Conservation (phyloP, 2,888 invertebrate genomes). For the Dascillus cervinus region DNA sequence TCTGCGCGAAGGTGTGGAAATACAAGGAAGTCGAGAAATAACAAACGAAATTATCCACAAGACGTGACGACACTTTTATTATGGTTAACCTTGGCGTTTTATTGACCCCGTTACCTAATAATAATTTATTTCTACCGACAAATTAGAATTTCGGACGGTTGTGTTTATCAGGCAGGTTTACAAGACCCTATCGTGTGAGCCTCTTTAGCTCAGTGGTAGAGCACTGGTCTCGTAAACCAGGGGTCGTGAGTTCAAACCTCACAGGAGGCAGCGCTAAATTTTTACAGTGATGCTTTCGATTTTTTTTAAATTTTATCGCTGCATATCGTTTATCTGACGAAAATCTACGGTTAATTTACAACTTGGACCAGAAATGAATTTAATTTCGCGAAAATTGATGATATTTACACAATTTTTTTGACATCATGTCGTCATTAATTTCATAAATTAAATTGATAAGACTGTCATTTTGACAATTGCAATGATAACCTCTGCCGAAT, state of each 20-base stretch:
- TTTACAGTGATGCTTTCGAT: no score
- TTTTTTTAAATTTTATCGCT: no score
- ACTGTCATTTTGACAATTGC: no score
- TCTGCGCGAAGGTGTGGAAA: conserved; percentile 11
- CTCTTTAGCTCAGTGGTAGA: conserved; percentile 79
- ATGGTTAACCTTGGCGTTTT: conserved; percentile 15
- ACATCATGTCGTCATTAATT: no score
- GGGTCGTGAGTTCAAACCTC: conserved; percentile 79
- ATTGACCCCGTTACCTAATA: conserved; percentile 15
- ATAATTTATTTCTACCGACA: no score
- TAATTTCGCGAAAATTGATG: no score
- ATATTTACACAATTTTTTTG: no score
- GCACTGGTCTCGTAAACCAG: conserved; percentile 81
- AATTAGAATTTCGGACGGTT: not conserved
- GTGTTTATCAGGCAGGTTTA: not conserved
- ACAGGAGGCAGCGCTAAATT: conserved; percentile 62
- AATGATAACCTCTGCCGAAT: no score
- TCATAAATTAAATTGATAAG: no score
- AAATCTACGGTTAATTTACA: no score
- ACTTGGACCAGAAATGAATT: no score
- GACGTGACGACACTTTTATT: conserved; percentile 14
- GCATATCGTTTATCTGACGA: no score
- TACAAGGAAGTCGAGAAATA: conserved; percentile 14
- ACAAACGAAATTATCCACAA: conserved; percentile 5
- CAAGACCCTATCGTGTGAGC: conserved; percentile 32